These are phyloP conservation scores for Apodemia duryi DNA, from an alignment of 2,888 invertebrate genomes.

Conservation along the genomic window DNA sequence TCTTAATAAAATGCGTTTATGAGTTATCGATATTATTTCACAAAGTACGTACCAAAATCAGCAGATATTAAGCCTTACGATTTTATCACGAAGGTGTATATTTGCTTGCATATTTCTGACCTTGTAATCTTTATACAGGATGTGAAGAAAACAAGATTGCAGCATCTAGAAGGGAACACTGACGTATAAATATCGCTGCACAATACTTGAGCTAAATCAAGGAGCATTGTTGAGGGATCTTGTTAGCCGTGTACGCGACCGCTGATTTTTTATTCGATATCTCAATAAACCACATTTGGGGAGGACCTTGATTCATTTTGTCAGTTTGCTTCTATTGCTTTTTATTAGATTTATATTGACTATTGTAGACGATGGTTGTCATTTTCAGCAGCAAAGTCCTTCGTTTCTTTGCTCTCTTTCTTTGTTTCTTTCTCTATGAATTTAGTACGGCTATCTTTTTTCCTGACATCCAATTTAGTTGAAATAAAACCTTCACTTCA, in stretches of 20 bases:
- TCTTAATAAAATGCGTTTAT: background rate
- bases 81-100: slow-evolving; percentile 25
- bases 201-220: slow-evolving; percentile 75
- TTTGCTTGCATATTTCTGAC: slow-evolving; percentile 20
- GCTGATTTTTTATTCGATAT: slow-evolving; percentile 79
- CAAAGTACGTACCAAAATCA: background rate
- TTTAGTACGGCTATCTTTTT: too few species aligned
- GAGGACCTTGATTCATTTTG: slow-evolving; percentile 57
- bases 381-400: too few species aligned
- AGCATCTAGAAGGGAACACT: slow-evolving; percentile 55
- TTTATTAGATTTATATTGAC: slow-evolving; percentile 10
- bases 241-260: slow-evolving; percentile 66
- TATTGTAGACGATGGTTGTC: background rate
- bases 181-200: slow-evolving; percentile 74
- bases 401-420: too few species aligned
- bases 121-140: slow-evolving; percentile 33
- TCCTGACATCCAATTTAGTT: too few species aligned
- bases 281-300: slow-evolving; percentile 67
- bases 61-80: background rate
- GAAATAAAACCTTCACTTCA: too few species aligned
- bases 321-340: slow-evolving; percentile 31
- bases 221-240: slow-evolving; percentile 70
- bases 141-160: slow-evolving; percentile 45
- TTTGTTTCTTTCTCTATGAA: too few species aligned
- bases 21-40: background rate